Conservation (phyloP, 2,888 invertebrate species). For the Chaetogeoica ovagalla region DNA sequence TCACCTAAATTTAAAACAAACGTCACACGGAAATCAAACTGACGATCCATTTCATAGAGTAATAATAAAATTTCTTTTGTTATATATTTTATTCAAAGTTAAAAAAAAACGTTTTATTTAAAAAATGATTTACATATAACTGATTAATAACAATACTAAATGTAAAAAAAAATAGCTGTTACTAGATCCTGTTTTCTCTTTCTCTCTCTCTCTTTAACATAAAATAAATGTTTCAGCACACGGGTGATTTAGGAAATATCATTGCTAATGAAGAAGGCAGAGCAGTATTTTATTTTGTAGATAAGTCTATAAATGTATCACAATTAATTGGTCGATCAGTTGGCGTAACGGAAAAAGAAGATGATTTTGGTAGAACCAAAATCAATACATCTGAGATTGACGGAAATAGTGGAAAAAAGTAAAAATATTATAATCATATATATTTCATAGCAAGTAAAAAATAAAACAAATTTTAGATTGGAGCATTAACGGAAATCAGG, state of each 20-base stretch:
- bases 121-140: neutral
- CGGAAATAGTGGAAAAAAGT: slow-evolving; percentile 68
- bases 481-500: too few species aligned
- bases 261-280: slow-evolving; percentile 67
- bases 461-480: too few species aligned
- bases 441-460: too few species aligned
- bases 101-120: neutral
- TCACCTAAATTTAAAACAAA: slow-evolving; percentile 66
- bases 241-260: slow-evolving; percentile 72
- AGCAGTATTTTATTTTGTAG: slow-evolving; percentile 69
- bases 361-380: slow-evolving; percentile 67
- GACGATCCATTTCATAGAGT: slow-evolving; percentile 61
- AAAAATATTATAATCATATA: slow-evolving; percentile 3
- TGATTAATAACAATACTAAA: neutral
- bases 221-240: slow-evolving; percentile 59
- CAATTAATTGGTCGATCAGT: slow-evolving; percentile 79
- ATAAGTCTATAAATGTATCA: slow-evolving; percentile 67
- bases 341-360: slow-evolving; percentile 68
- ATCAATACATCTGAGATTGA: slow-evolving; percentile 64
- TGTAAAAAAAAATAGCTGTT: neutral
- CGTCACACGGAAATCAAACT: slow-evolving; percentile 63
- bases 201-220: neutral
- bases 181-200: neutral
- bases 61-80: slow-evolving; percentile 53
- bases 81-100: neutral